A percentile compares a stretch with the other conserved stretches of the same genome.
These are phyloP conservation scores for Empidonax alnorum DNA, from an alignment of 2,113 vertebrate species.

Conservation along the genomic window DNA sequence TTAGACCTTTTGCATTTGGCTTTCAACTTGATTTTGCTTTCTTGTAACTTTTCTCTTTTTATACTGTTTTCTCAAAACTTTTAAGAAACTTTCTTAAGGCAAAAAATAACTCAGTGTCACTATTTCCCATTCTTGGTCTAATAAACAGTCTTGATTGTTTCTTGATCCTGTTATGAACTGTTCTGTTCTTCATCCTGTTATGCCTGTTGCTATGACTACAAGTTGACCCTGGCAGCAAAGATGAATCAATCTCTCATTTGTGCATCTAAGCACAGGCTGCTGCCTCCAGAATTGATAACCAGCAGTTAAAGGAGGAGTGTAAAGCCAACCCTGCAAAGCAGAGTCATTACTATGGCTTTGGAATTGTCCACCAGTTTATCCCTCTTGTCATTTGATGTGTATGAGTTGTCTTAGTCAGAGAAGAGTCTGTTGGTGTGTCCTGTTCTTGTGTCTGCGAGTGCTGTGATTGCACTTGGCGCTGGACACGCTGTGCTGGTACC, in stretches of 20 bases:
- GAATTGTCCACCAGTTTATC: neutral
- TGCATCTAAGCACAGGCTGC: constrained; percentile 15
- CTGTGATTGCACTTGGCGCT: neutral
- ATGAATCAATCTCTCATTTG: constrained; percentile 41
- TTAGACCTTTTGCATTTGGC: neutral
- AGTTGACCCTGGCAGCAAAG: constrained; percentile 43
- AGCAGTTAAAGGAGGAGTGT: neutral
- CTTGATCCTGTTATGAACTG: constrained; percentile 16
- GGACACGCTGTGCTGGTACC: neutral
- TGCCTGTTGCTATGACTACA: constrained; percentile 54
- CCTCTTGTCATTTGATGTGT: neutral
- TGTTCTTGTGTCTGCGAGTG: rapidly evolving
- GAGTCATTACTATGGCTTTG: neutral
- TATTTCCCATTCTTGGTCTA: constrained; percentile 28
- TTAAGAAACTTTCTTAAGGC: neutral
- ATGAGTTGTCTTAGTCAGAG: neutral
- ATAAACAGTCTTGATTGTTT: constrained; percentile 10
- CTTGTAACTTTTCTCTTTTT: neutral
- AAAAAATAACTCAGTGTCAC: neutral
- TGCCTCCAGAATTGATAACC: neutral
- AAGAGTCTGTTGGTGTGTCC: neutral
- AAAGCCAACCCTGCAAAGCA: neutral
- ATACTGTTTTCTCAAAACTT: neutral
- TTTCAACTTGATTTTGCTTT: neutral
- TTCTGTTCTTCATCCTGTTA: constrained; percentile 58